A percentile compares a stretch with the other conserved stretches of the same genome.
Evolutionary conservation across 2,888 invertebrate genomes (phyloP).

Genomic region (Cosmopolites sordidus): DNA sequence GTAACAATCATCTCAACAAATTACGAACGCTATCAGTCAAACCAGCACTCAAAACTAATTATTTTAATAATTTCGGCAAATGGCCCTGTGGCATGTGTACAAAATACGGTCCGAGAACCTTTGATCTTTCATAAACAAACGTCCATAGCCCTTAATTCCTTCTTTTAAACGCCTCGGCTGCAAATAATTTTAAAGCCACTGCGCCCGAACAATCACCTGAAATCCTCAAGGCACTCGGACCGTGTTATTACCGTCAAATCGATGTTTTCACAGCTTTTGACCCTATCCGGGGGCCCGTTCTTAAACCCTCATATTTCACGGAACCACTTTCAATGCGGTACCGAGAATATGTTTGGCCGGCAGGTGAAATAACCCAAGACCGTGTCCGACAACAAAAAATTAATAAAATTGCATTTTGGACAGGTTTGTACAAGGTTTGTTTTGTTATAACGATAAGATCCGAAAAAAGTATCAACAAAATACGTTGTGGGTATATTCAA

Average conservation of each 20-base stretch:
- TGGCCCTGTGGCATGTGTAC: too few relatives aligned
- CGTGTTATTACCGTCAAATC: conserved; percentile 38
- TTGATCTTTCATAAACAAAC: too few relatives aligned
- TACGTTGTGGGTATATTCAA: too few relatives aligned
- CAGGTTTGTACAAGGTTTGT: neutral
- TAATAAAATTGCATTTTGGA: conserved; percentile 3
- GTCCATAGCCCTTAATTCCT: too few relatives aligned
- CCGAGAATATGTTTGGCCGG: neutral
- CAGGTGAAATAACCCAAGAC: conserved; percentile 21
- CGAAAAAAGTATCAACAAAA: too few relatives aligned
- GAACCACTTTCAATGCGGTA: neutral
- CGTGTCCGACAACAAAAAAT: conserved; percentile 19
- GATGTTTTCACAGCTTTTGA: conserved; percentile 40
- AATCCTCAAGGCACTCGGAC: conserved; percentile 36
- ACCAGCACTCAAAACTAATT: too few relatives aligned
- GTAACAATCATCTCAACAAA: too few relatives aligned
- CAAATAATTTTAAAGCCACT: neutral
- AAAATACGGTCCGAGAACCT: too few relatives aligned
- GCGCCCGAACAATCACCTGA: conserved; percentile 6
- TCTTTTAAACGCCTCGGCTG: neutral
- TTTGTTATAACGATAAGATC: neutral
- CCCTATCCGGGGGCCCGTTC: conserved; percentile 5
- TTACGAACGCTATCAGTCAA: too few relatives aligned
- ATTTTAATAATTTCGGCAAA: too few relatives aligned
- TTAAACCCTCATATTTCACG: conserved; percentile 1